Base-by-base conservation (phyloP, 2,888 invertebrate genomes). In the Ferdinandea cuprea region DNA sequence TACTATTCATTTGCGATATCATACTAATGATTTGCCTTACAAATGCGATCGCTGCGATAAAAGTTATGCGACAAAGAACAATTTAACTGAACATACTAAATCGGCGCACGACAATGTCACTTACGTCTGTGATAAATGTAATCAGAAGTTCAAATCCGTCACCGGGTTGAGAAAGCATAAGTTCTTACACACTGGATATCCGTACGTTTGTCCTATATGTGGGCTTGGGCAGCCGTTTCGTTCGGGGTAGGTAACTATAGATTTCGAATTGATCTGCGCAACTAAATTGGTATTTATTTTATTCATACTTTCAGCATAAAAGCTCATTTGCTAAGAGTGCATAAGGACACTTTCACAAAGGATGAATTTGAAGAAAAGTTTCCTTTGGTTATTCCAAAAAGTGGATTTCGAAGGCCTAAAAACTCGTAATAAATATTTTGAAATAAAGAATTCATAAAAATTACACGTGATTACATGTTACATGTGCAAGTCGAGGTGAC, bases 41-140 rank as follows among this genome's bases (percentile, higher is more conserved):
- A 85, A 85, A 35, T 86, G 86, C 17, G 84, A 85, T 30, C 63
- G 78, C 1, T 86, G 86, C 46, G 52, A 56, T 17, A 86, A 86
- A 32, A 52, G 59, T 32, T 76, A 76, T 17, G 76, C 59, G 7
- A 76, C 76, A 19, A 66, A 52, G 68, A 76, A 59, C 15, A 76
- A 76, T 76, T 68, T 76, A 25, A n/a, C 30, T 0, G 76, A 68
- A 25, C 76, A 76, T 6, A 52, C 28, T 0, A 66, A 37, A 46
- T 76, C 76, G 3, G 52, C 32, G 2, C 76, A 76, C n/a, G 68
- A 48, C 4, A 52, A 68, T 15, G 21, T 76, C 7, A 76, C 59
- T 3, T 68, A 76, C 19, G 9, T 17, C 8, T 76, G 76, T 32
- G 76, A 76, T 32, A 52, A 17, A 8, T 76, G 76, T 17, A 28